A percentile compares a stretch with the other conserved stretches of the same genome.
These are phyloP conservation scores for Drosophila virilis DNA, from an alignment of 1,140 invertebrate species.

Conservation along the genomic window DNA sequence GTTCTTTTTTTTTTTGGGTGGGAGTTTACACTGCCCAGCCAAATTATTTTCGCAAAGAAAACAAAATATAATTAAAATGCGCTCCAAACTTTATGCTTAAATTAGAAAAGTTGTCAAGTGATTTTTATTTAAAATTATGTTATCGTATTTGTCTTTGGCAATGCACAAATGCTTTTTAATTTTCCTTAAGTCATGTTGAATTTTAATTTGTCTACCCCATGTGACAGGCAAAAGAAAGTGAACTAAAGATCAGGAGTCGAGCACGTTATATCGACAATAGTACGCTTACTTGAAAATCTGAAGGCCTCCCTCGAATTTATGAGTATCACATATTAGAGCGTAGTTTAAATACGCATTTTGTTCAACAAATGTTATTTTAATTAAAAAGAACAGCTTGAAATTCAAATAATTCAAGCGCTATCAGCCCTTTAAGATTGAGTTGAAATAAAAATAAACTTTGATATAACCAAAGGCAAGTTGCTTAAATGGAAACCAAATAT, in stretches of 20 bases:
- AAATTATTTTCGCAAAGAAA: conserved; percentile 19
- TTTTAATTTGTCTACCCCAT: not conserved
- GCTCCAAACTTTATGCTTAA: conserved; percentile 29
- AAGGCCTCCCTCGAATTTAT: no score
- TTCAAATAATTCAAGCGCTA: no score
- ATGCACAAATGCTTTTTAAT: not conserved
- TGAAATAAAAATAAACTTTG: not conserved
- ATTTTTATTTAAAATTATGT: conserved; percentile 33
- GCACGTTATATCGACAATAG: no score
- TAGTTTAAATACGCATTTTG: no score
- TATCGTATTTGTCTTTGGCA: conserved; percentile 23
- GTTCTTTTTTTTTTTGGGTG: conserved; percentile 7
- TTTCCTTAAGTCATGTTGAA: not conserved
- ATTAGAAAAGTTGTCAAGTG: conserved; percentile 46
- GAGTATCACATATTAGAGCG: no score
- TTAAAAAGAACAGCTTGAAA: no score
- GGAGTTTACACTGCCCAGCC: conserved; percentile 18
- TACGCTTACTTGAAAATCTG: no score
- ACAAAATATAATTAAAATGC: conserved; percentile 30
- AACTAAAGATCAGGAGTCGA: no score
- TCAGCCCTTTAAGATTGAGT: not conserved
- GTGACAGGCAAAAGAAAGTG: no score
- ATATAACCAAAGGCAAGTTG: no score
- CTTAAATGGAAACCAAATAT: not conserved
- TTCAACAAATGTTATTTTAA: no score